Percentiles rank a stretch among this genome's conserved stretches.
Conservation (phyloP, 2,888 invertebrate species). For the Torymus tubicola region DNA sequence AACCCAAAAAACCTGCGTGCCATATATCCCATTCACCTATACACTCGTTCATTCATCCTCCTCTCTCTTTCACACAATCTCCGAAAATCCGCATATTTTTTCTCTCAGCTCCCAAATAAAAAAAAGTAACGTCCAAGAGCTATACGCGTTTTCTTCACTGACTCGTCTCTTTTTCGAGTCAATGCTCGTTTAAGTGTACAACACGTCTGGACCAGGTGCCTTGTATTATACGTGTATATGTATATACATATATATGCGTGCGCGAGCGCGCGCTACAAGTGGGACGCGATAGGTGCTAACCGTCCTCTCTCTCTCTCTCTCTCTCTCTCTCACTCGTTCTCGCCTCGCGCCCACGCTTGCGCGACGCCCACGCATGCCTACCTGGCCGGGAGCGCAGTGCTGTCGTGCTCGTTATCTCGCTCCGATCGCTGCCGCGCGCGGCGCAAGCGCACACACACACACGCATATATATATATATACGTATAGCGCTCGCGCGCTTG, state of each 20-base stretch:
- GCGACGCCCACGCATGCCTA: constrained; percentile 57
- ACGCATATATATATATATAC: too few species aligned
- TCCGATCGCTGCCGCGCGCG: background rate
- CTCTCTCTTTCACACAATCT: too few species aligned
- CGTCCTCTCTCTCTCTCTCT: constrained; percentile 1
- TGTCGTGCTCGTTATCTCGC: constrained; percentile 24
- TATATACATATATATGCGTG: too few species aligned
- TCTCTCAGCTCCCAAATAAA: too few species aligned
- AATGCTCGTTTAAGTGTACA: constrained; percentile 65
- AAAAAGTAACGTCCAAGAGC: too few species aligned
- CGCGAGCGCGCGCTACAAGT: too few species aligned
- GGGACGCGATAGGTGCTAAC: too few species aligned
- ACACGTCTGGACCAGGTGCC: constrained; percentile 63
- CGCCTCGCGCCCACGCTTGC: constrained; percentile 35
- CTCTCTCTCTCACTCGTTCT: background rate
- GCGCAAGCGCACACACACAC: background rate
- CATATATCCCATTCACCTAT: background rate
- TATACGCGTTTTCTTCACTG: too few species aligned
- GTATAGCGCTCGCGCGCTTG: constrained; percentile 61
- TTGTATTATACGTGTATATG: too few species aligned
- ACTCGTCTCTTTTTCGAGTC: constrained; percentile 55
- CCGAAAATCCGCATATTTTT: constrained; percentile 8
- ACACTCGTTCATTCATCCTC: too few species aligned
- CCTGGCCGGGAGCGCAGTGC: constrained; percentile 22
- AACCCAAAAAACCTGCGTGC: constrained; percentile 25